Percentiles rank a stretch among this genome's conserved stretches.
These are phyloP conservation scores for Gallinago undulata DNA, from an alignment of 2,113 vertebrate genomes.

Conservation along the genomic window DNA sequence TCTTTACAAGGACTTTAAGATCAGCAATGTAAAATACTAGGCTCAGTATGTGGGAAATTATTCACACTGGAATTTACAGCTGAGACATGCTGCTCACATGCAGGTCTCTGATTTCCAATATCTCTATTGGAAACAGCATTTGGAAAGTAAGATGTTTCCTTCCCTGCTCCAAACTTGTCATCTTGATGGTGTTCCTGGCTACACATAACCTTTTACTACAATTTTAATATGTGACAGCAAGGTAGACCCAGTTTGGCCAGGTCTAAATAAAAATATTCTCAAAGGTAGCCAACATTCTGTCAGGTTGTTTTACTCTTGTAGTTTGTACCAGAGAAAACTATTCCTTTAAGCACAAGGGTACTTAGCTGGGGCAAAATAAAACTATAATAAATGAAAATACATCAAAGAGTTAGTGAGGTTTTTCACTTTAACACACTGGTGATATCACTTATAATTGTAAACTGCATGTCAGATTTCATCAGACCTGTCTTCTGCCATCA, in stretches of 20 bases:
- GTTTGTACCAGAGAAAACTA: neutral
- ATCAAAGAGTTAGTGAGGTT: neutral
- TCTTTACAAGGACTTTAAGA: neutral
- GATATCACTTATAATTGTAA: conserved; percentile 26
- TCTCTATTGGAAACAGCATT: neutral
- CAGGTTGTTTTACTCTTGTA: neutral
- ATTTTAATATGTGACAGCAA: neutral
- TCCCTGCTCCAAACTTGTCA: neutral
- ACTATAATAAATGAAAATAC: neutral
- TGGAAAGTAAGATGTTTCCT: neutral
- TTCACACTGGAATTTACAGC: neutral
- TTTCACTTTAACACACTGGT: neutral
- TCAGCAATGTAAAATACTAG: neutral
- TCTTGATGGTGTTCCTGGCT: neutral
- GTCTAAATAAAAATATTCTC: neutral
- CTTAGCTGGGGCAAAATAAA: neutral
- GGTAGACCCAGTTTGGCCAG: neutral
- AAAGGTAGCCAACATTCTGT: neutral
- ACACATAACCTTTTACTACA: neutral
- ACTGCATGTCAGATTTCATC: neutral
- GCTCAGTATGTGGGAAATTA: neutral
- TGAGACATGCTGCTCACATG: neutral
- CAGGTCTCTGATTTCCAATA: neutral
- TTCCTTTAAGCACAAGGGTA: neutral
- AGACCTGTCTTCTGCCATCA: conserved; percentile 19